These are phyloP conservation scores for Montipora efflorescens DNA, from an alignment of 64 coral and sea anemone species.

Conservation along the genomic window DNA sequence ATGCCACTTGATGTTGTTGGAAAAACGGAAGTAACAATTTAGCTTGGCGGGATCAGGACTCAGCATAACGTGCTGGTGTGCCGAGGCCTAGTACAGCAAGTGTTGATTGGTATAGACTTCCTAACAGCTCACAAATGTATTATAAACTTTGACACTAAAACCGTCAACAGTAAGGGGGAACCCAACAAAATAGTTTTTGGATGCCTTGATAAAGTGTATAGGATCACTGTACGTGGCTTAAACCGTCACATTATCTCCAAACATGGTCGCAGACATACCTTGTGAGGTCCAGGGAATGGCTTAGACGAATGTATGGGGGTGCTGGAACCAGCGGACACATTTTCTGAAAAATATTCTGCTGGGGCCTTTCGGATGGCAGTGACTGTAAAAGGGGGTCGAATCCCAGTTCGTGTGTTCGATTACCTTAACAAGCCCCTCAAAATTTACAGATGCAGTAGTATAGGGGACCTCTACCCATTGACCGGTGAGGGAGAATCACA, in stretches of 20 bases:
- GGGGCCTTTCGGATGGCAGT: conserved; percentile 14
- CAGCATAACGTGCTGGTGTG: conserved; percentile 39
- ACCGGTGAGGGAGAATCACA: background rate
- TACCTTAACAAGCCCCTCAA: conserved; percentile 7
- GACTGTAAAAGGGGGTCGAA: conserved; percentile 25
- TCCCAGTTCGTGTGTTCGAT: conserved; percentile 42
- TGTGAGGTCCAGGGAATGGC: background rate
- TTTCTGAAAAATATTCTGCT: conserved; percentile 20
- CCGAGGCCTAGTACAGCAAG: conserved; percentile 17
- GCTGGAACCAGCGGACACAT: conserved; percentile 17
- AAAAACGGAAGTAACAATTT: background rate
- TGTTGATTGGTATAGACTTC: conserved; percentile 49
- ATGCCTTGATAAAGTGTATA: conserved; percentile 19
- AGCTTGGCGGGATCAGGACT: background rate
- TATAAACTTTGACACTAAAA: conserved; percentile 24
- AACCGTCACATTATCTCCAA: conserved; percentile 42
- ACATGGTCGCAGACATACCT: background rate
- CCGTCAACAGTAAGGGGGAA: background rate
- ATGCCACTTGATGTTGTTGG: conserved; percentile 20
- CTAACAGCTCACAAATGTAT: conserved; percentile 1
- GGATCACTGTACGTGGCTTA: conserved; percentile 7
- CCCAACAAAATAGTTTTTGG: conserved; percentile 5
- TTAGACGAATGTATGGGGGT: background rate
- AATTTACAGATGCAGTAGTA: conserved; percentile 28
- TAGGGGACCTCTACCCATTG: conserved; percentile 16